Conservation (phyloP, 1,140 invertebrate genomes). For the Philopotamus ludificatus region DNA sequence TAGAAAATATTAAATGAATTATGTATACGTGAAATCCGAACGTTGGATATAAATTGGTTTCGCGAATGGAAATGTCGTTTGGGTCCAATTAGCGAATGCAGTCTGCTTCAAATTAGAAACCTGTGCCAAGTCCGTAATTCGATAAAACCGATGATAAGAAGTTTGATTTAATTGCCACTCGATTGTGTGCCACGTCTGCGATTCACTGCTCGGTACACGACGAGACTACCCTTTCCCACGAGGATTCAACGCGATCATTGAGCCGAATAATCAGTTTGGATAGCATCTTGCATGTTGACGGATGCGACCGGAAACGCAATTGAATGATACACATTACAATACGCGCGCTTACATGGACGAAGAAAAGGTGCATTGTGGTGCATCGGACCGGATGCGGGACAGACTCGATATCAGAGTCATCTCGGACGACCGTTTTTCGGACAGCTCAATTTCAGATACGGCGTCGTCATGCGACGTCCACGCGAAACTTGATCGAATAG, state of each 20-base stretch:
- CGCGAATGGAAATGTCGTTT: too few relatives aligned
- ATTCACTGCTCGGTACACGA: too few relatives aligned
- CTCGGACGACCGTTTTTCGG: not conserved
- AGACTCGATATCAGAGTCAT: constrained; percentile 17
- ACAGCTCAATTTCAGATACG: too few relatives aligned
- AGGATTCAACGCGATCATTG: not conserved
- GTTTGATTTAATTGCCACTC: not conserved
- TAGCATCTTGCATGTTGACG: not conserved
- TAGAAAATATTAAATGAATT: too few relatives aligned
- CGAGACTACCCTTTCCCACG: too few relatives aligned
- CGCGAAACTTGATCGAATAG: too few relatives aligned
- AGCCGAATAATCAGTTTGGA: constrained; percentile 15
- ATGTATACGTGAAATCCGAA: too few relatives aligned
- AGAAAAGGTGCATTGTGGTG: constrained; percentile 33
- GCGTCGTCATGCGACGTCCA: too few relatives aligned
- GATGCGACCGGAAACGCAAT: constrained; percentile 28
- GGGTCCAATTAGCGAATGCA: too few relatives aligned
- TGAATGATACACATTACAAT: constrained; percentile 29
- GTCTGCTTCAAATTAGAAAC: too few relatives aligned
- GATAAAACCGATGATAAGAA: not conserved
- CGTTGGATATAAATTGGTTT: too few relatives aligned
- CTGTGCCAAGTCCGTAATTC: not conserved
- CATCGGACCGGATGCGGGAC: constrained; percentile 31
- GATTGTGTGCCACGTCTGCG: not conserved
- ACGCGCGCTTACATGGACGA: too few relatives aligned